Conservation (phyloP, 92 coral and sea anemone species). For the Desmophyllum pertusum region DNA sequence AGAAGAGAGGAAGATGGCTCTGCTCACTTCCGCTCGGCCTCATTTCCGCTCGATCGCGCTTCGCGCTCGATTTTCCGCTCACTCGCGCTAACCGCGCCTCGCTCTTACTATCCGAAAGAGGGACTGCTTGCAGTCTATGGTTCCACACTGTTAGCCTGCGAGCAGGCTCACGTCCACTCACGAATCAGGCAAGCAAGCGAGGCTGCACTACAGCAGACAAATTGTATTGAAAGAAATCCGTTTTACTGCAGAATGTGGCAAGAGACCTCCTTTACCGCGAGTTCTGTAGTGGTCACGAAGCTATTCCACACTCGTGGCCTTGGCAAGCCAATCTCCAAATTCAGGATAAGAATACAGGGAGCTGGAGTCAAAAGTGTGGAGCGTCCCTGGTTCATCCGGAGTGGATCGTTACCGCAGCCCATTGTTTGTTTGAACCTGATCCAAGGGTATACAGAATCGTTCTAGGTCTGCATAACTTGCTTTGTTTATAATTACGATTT, state of each 20-base stretch:
- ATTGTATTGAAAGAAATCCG: neutral
- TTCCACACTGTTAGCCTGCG: no score
- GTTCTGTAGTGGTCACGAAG: slow-evolving; percentile 67
- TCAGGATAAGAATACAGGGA: neutral
- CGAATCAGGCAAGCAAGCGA: no score
- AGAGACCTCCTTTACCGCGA: slow-evolving; percentile 49
- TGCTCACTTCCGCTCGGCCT: no score
- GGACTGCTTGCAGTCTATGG: no score
- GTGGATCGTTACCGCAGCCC: slow-evolving; percentile 87
- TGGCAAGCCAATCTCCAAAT: slow-evolving; percentile 74
- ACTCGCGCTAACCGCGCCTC: no score
- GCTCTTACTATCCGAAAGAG: no score
- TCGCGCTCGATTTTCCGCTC: no score
- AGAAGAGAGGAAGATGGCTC: no score
- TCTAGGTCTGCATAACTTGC: slow-evolving; percentile 76
- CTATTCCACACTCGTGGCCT: slow-evolving; percentile 75
- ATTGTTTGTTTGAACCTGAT: slow-evolving; percentile 59
- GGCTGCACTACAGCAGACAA: neutral
- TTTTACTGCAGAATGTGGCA: slow-evolving; percentile 42
- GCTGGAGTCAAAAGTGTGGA: slow-evolving; percentile 64
- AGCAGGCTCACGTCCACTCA: no score
- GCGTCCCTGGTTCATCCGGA: slow-evolving; percentile 59
- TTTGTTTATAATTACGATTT: no score
- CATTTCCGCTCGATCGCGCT: no score
- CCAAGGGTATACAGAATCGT: slow-evolving; percentile 65